Percentiles rank a stretch among this genome's conserved stretches.
phyloP scores from a whole-genome alignment of 2,888 invertebrate genomes.

The Vandiemenella viatica region DNA sequence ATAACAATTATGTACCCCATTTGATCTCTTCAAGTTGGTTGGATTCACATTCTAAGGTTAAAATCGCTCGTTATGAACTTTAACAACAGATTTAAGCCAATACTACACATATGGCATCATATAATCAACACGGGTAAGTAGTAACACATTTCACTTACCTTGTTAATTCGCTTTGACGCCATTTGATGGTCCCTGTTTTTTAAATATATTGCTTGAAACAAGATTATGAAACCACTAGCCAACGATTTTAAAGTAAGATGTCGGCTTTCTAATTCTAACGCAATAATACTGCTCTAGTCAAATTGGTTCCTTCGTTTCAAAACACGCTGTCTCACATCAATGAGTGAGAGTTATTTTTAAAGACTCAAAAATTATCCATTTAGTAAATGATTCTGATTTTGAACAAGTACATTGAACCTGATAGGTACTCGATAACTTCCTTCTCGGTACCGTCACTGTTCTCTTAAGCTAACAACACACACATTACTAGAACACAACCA shows the following conservation, averaged over 20 bases:
- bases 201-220: constrained; percentile 50
- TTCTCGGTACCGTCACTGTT: too few relatives aligned
- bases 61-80: constrained; percentile 41
- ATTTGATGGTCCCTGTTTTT: constrained; percentile 42
- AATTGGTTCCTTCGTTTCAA: too few relatives aligned
- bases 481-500: too few relatives aligned
- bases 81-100: constrained; percentile 36
- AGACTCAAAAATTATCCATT: too few relatives aligned
- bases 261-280: constrained; percentile 8
- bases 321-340: too few relatives aligned
- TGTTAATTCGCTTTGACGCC: constrained; percentile 96
- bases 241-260: constrained; percentile 66
- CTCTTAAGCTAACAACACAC: too few relatives aligned
- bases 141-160: constrained; percentile 38
- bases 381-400: too few relatives aligned
- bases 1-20: constrained; percentile 20
- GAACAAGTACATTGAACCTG: too few relatives aligned
- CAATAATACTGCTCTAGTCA: constrained; percentile 1
- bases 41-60: constrained; percentile 50
- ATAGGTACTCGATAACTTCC: too few relatives aligned
- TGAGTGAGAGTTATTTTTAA: too few relatives aligned
- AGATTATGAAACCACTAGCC: constrained; percentile 71
- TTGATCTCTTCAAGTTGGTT: constrained; percentile 39
- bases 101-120: constrained; percentile 51
- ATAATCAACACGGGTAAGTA: constrained; percentile 29